Conservation (phyloP, 2,113 vertebrate species). For the Mola mola region DNA sequence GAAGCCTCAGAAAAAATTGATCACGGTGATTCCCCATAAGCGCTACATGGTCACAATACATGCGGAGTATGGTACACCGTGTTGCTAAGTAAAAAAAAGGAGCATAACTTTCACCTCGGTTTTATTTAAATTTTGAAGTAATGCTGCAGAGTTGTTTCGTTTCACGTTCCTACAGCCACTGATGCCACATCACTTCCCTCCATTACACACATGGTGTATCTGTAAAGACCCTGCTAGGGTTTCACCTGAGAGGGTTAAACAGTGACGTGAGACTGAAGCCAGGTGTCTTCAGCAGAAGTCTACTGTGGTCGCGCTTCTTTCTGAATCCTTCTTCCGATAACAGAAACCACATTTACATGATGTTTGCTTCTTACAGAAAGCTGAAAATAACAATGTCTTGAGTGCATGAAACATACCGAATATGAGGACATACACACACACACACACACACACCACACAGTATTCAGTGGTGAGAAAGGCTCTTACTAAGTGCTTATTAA, state of each 20-base stretch:
- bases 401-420: conserved; percentile 26
- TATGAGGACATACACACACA: conserved; percentile 25
- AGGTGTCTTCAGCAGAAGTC: not conserved
- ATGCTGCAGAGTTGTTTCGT: no score
- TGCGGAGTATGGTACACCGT: no score
- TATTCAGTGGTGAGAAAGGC: conserved; percentile 43
- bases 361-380: conserved; percentile 9
- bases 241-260: not conserved
- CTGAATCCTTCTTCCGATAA: not conserved
- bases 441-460: conserved; percentile 15
- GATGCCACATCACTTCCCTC: no score
- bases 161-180: no score
- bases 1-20: no score
- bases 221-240: not conserved
- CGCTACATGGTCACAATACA: no score
- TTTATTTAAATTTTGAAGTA: no score
- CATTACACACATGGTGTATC: no score
- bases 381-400: conserved; percentile 30
- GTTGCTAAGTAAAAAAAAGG: no score
- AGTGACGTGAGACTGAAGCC: not conserved
- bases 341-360: not conserved
- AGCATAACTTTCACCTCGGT: no score
- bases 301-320: not conserved
- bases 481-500: conserved; percentile 78
- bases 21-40: no score